Percentiles rank a stretch among this genome's conserved stretches.
Conservation (phyloP, 2,888 invertebrate genomes). For the Sialis lutaria region DNA sequence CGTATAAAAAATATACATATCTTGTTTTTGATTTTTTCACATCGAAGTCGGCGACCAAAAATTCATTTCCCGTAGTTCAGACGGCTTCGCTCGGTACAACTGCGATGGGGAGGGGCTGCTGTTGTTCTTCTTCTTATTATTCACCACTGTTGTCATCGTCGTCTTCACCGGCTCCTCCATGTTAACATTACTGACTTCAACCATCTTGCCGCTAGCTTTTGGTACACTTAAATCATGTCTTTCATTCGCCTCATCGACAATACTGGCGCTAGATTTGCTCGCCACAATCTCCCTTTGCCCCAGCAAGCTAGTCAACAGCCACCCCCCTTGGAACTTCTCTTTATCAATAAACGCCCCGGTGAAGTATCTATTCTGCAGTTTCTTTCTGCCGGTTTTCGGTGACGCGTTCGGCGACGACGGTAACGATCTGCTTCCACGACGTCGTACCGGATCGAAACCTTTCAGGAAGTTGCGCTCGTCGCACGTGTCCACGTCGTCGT, state of each 20-base stretch:
- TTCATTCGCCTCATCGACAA: constrained; percentile 39
- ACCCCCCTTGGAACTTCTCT: constrained; percentile 31
- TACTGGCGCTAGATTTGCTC: constrained; percentile 31
- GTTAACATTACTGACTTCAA: constrained; percentile 4
- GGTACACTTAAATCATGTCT: constrained; percentile 8
- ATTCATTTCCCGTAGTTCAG: constrained; percentile 65
- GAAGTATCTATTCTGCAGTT: constrained; percentile 39
- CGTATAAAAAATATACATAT: too few species aligned
- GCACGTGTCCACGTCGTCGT: constrained; percentile 9
- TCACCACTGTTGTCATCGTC: constrained; percentile 17
- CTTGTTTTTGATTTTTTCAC: constrained; percentile 25
- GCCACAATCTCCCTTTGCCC: constrained; percentile 43
- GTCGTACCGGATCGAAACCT: constrained; percentile 23
- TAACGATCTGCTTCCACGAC: constrained; percentile 52
- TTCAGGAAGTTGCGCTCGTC: constrained; percentile 17
- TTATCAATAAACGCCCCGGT: constrained; percentile 29
- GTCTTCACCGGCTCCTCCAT: constrained; percentile 10
- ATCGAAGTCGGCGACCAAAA: constrained; percentile 76
- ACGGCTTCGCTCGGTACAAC: constrained; percentile 38
- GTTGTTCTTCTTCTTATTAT: constrained; percentile 16
- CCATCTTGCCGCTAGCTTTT: constrained; percentile 11
- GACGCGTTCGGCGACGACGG: constrained; percentile 46
- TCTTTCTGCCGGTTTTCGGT: constrained; percentile 31
- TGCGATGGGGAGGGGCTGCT: too few species aligned
- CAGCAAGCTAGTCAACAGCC: constrained; percentile 47